Base-by-base conservation (phyloP, 2,888 invertebrate genomes). In the Drosophila formosana region DNA sequence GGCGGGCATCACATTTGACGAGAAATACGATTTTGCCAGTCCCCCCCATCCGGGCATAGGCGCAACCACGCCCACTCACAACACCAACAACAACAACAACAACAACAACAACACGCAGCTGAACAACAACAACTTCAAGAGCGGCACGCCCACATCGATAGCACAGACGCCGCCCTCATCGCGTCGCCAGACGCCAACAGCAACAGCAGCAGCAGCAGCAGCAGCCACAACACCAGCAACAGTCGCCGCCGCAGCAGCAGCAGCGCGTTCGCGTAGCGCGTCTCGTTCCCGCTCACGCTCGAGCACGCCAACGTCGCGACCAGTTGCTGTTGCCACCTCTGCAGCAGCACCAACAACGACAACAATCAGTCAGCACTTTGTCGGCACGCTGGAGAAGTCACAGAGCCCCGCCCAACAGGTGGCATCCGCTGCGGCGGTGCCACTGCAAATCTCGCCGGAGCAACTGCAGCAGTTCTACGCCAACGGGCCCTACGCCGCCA, bases 1-100 rank as follows among this genome's bases (percentile, higher is more conserved):
- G 80, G 95, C 95, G 55, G 95, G 95, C 2, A 95, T 95, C 11
- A 95, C 95, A 18, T 95, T 95, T 87, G 95, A 95, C 90, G 95
- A 95, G 90, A 95, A 95, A 91, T 95, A 95, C 93, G 95, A 95
- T 91, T 95, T 95, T 67, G 95, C 95, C 94, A 63, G 91, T 95
- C 84, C 90, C 46, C 87, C 89, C 37, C 82, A 87, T 82, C 75
- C 89, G 30, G 82, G 81, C 25, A 75, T 80, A 47, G 70, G 68
- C 28, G 62, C 66, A 43, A 50, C 55, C n/a, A 75, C 75, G 61
- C 65, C 74, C 34, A 74, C 62, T 1, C 66, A 51, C 45, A 72
- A 50, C 55, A 74, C 62, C 28, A 61, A 62, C 25, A 72, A 61
- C 5, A 80, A 58, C 25, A 75, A 69, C 5, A 80, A 58, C 25